Evolutionary conservation across 2,888 invertebrate species (phyloP), one percentile per base, ranked within the genome.

Genomic region (Eulithis prunata): DNA sequence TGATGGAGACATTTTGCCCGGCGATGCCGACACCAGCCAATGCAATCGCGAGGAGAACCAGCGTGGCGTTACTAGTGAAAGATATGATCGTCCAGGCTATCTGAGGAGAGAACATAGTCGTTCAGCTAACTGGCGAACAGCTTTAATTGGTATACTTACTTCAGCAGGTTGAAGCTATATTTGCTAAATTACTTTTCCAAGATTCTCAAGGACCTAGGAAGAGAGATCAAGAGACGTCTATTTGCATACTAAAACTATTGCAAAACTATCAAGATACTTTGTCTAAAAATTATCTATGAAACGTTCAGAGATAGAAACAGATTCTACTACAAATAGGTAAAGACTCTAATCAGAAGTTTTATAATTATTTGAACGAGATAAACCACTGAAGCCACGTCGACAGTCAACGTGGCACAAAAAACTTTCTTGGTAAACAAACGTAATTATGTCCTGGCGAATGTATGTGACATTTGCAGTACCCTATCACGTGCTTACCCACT

Each of bases 1-100:
- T 86, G 1, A 87, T 77, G 0, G 90, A 84, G 0, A 89, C 84
- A 1, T 86, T 88, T 59, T 91, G 91, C 0, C 91, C 91, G 0
- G 87, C 90, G 0, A 89, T 83, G 1, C 91, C 90, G 0, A 86
- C 71, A 0, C 91, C 91, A 0, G 86, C 82, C 0, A 91, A 43
- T 0, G 80, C 75, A 10, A 87, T 71, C 0, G 89, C 81, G 2
- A 82, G 64, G 0, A 91, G 72, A 1, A 91, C 79, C 10, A 89
- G 45, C 0, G 78, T 75, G 4, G 87, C 83, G 51, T 80, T 80
- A 4, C 69, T 80, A 0, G 89, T 83, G 0, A 87, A 38, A 0
- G 86, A 81, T 63, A 92, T 84, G n/a, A 86, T 79, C 0, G 81
- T 54, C 91, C 91, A 92, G 0, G 84, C 66, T 1, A 91, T 67